Percentiles rank a stretch among this genome's conserved stretches.
Conservation (phyloP, 2,797 vertebrate species). For the Coccyzus lansbergi region DNA sequence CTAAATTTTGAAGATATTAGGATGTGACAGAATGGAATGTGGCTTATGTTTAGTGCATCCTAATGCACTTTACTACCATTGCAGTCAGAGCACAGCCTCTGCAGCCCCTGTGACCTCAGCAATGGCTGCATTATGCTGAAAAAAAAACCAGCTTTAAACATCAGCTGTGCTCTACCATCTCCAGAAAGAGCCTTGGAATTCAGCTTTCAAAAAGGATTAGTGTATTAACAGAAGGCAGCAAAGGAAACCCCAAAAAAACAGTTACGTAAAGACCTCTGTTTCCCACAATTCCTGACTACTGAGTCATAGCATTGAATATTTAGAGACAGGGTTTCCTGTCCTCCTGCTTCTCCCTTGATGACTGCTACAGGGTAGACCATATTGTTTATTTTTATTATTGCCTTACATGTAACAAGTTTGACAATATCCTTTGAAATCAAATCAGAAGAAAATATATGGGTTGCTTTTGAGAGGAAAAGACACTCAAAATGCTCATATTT, state of each 20-base stretch:
- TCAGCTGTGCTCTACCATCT: constrained; percentile 14
- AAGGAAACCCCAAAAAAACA: not conserved
- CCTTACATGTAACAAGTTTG: not conserved
- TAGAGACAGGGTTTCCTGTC: not conserved
- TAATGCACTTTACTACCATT: not conserved
- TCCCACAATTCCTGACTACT: not conserved
- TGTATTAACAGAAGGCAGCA: not conserved
- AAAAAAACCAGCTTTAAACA: not conserved
- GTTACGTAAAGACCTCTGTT: not conserved
- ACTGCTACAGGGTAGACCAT: not conserved
- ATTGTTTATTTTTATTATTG: constrained; percentile 3
- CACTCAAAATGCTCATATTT: constrained; percentile 19
- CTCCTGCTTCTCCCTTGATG: not conserved
- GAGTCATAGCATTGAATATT: not conserved
- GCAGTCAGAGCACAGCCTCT: constrained; percentile 22
- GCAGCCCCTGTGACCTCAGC: not conserved
- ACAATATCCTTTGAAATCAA: constrained; percentile 11
- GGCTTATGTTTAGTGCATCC: not conserved
- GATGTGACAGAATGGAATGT: not conserved
- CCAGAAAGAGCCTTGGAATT: not conserved
- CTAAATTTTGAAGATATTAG: not conserved
- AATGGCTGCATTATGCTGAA: not conserved
- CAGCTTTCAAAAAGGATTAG: constrained; percentile 27
- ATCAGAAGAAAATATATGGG: not conserved
- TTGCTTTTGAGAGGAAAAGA: constrained; percentile 2